A percentile compares a stretch with the other conserved stretches of the same genome.
These are phyloP conservation scores for Lamprotornis superbus DNA, from an alignment of 2,113 vertebrate species.

Conservation along the genomic window DNA sequence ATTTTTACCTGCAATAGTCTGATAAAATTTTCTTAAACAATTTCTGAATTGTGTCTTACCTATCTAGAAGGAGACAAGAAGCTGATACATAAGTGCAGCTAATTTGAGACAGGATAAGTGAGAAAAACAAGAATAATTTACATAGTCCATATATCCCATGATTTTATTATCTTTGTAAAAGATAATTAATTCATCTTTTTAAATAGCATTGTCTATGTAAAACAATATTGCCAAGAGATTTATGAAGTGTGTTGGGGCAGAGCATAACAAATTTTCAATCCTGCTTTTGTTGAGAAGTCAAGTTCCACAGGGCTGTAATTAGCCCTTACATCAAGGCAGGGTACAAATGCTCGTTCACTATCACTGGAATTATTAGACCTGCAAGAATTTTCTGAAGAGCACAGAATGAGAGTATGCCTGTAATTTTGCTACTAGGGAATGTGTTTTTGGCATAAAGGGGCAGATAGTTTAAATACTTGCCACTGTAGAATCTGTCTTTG, in stretches of 20 bases:
- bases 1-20: neutral
- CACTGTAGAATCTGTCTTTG: neutral
- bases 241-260: neutral
- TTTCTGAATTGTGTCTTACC: neutral
- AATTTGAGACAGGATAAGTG: conserved; percentile 12
- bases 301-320: neutral
- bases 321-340: neutral
- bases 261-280: neutral
- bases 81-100: neutral
- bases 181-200: neutral
- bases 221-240: neutral
- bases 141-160: neutral
- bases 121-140: conserved; percentile 25
- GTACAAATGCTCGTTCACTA: neutral
- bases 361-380: neutral
- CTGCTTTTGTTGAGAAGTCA: neutral
- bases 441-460: neutral
- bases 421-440: neutral
- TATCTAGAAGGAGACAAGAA: neutral
- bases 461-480: neutral
- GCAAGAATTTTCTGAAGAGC: neutral
- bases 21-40: neutral
- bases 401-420: conserved; percentile 6
- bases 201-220: neutral
- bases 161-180: conserved; percentile 16